These are phyloP conservation scores for Brachyhypopomus occidentalis DNA, from an alignment of 2,113 vertebrate species.

Conservation along the genomic window DNA sequence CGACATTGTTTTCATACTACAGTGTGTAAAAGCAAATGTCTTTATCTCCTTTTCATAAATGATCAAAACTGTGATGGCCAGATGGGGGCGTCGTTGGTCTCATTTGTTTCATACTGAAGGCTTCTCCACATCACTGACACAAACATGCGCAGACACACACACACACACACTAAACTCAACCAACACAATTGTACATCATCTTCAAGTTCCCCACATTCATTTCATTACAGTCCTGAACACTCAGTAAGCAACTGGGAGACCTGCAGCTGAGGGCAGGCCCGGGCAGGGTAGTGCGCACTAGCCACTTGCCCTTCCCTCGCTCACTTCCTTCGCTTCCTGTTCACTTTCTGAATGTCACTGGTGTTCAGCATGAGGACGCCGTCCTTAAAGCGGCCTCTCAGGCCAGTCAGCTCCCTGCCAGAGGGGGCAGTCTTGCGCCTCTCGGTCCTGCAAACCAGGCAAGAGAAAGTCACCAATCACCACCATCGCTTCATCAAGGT, in stretches of 20 bases:
- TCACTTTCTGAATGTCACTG: conserved; percentile 87
- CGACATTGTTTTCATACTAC: conserved; percentile 58
- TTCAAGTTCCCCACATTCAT: too few relatives aligned
- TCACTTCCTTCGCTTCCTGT: conserved; percentile 75
- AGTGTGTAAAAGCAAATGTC: conserved; percentile 56
- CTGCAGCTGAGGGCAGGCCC: too few relatives aligned
- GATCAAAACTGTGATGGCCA: conserved; percentile 68
- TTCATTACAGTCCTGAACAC: too few relatives aligned
- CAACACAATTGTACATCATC: neutral
- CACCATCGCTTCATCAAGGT: too few relatives aligned
- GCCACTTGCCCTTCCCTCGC: too few relatives aligned
- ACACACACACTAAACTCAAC: too few relatives aligned
- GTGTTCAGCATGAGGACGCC: conserved; percentile 87
- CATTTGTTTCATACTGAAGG: neutral
- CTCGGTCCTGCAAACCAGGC: conserved; percentile 69
- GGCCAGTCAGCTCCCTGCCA: conserved; percentile 76
- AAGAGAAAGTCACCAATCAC: neutral
- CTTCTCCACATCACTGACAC: too few relatives aligned
- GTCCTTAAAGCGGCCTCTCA: conserved; percentile 90
- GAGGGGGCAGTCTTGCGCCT: conserved; percentile 70
- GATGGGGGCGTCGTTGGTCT: conserved; percentile 3
- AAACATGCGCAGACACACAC: conserved; percentile 1
- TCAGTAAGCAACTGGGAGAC: too few relatives aligned
- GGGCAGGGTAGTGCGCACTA: neutral
- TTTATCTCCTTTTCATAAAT: conserved; percentile 64